Percentiles rank a stretch among this genome's conserved stretches.
These are phyloP conservation scores for Cantharis rustica DNA, from an alignment of 2,888 invertebrate species.

Conservation along the genomic window DNA sequence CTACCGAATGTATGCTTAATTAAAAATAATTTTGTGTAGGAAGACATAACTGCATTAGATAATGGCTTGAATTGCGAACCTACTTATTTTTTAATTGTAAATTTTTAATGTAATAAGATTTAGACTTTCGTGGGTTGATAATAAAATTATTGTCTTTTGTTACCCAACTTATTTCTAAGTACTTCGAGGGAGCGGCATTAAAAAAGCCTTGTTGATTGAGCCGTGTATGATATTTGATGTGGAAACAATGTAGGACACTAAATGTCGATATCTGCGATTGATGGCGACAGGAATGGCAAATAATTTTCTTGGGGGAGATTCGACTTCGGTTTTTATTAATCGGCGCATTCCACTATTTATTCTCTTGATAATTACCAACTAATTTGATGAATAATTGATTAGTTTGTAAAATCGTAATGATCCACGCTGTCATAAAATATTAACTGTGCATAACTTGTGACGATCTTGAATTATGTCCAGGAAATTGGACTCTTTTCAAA, in stretches of 20 bases:
- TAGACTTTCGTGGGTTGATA: background rate
- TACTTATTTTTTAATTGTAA: background rate
- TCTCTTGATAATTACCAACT: background rate
- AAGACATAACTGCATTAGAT: background rate
- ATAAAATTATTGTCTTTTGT: background rate
- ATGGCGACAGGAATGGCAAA: slow-evolving; percentile 2
- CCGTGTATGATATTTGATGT: slow-evolving; percentile 9
- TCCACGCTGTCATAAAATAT: background rate
- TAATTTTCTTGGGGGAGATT: background rate
- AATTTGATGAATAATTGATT: background rate
- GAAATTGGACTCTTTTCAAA: background rate
- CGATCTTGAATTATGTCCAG: background rate
- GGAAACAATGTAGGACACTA: slow-evolving; percentile 12
- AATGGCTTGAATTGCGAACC: background rate
- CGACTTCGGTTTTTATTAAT: background rate
- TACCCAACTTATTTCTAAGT: slow-evolving; percentile 15
- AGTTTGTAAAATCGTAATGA: background rate
- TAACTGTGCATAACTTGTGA: background rate
- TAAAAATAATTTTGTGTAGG: background rate
- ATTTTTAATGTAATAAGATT: background rate
- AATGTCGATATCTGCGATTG: slow-evolving; percentile 10
- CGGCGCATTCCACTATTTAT: background rate
- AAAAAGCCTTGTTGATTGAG: slow-evolving; percentile 12
- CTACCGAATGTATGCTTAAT: background rate
- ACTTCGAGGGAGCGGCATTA: slow-evolving; percentile 12